phyloP scores from a whole-genome alignment of 2,888 invertebrate species.

The Schrankia costaestrigalis region DNA sequence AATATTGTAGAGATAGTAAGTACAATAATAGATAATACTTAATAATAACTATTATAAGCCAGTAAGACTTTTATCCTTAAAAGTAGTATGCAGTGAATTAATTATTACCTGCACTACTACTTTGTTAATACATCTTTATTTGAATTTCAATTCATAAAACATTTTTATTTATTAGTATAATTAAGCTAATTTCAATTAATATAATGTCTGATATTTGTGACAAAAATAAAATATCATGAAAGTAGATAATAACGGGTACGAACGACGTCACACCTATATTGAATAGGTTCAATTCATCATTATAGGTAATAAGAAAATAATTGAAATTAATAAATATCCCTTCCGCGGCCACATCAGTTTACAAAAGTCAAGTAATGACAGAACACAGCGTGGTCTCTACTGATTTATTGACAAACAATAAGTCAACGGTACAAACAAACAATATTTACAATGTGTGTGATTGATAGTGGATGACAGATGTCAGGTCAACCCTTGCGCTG shows the following conservation, averaged over 20 bases:
- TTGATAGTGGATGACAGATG: constrained; percentile 75
- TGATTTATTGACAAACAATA: constrained; percentile 61
- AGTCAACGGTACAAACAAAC: constrained; percentile 60
- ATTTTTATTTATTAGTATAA: too few species aligned
- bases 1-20: too few species aligned
- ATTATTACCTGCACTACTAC: too few species aligned
- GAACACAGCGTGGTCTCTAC: constrained; percentile 54
- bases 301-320: constrained; percentile 21
- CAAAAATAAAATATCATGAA: too few species aligned
- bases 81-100: too few species aligned
- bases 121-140: too few species aligned
- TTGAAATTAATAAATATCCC: constrained; percentile 31
- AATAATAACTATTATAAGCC: too few species aligned
- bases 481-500: constrained; percentile 63
- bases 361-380: constrained; percentile 48
- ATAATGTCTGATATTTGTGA: too few species aligned
- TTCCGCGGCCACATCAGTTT: constrained; percentile 28
- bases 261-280: constrained; percentile 9
- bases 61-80: too few species aligned
- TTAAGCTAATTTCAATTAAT: too few species aligned
- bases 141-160: too few species aligned
- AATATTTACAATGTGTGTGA: constrained; percentile 68
- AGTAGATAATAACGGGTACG: neutral
- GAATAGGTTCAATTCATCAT: constrained; percentile 9
- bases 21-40: too few species aligned